Evolutionary conservation across 2,888 invertebrate species (phyloP), one percentile per base, ranked within the genome.

Genomic region (Trichacis sp.): DNA sequence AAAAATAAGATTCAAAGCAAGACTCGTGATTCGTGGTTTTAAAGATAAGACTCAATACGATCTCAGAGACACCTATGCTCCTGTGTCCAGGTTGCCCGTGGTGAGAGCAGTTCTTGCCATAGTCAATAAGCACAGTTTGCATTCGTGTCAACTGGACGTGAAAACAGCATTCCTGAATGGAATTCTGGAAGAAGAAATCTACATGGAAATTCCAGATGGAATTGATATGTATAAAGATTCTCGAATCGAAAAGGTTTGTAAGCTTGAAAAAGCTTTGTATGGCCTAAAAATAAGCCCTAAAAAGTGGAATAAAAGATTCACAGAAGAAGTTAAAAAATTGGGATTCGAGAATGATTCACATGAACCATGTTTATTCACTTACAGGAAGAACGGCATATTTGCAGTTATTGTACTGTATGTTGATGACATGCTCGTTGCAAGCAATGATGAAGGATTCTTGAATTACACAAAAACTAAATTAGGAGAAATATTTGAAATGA

Each of bases 401-500:
- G 70, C 72, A 54, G 66, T 72, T 30, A 64, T 70, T 19, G 64
- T 72, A 46, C 30, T 72, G n/a, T 30, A 53, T 49, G 53, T 60
- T 1, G 53, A 60, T 42, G 49, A 60, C n/a, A 52, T 56, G 11
- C 11, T 62, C 5, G 8, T 69, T 9, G 68, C 70, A 0, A 67
- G 68, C 40, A 71, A 73, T 55, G 63, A 59, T 6, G 14, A 38
- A 45, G 36, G 62, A 15, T 68, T 68, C 52, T 9, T 69, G 12
- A 51, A 52, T 6, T 47, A 63, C 51, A 64, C 69, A 55, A 68
- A 65, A 24, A 11, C 14, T 17, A 64, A 43, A n/a, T 59, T 72
- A 17, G 70, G 62, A 18, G 52, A 29, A 5, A 61, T 30, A n/a
- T 73, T 74, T 49, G 58, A 73, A 43, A 71, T 72, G 69, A 69